Evolutionary conservation across 2,797 vertebrate species (phyloP).

Genomic region (Anguilla obscura): DNA sequence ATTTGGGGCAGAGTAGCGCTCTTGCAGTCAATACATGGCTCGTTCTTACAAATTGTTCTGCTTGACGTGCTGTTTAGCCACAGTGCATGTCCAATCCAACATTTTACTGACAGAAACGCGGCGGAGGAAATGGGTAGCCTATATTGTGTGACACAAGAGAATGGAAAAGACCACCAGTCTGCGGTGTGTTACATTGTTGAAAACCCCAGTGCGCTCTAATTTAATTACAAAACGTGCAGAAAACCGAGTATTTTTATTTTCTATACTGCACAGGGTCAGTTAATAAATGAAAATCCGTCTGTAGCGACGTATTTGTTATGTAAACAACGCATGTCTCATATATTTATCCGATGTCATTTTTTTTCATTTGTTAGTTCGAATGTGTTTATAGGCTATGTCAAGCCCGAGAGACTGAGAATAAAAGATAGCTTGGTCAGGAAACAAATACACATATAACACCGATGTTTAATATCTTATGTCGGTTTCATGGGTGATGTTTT

Average conservation of each 20-base stretch:
- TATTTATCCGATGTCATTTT: not conserved
- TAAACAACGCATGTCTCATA: not conserved
- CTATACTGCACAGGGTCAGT: not conserved
- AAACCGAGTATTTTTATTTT: not conserved
- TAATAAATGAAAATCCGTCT: slow-evolving; percentile 5
- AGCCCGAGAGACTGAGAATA: not conserved
- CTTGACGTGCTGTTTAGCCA: slow-evolving; percentile 66
- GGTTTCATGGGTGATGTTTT: not conserved
- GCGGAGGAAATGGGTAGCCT: slow-evolving; percentile 19
- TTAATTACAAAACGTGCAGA: not conserved
- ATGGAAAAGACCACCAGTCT: not conserved
- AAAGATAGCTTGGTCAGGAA: not conserved
- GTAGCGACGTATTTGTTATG: not conserved
- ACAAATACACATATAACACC: not conserved
- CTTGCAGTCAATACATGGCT: slow-evolving; percentile 63
- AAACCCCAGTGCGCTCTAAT: not conserved
- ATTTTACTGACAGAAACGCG: slow-evolving; percentile 50
- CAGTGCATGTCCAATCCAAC: slow-evolving; percentile 53
- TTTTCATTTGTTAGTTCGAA: not conserved
- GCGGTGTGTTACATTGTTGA: slow-evolving; percentile 16
- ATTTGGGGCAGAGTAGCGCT: slow-evolving; percentile 61
- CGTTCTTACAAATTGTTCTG: slow-evolving; percentile 65
- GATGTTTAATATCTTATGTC: not conserved
- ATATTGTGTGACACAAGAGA: not conserved
- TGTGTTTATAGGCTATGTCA: not conserved